These are phyloP conservation scores for Agonopterix subpropinquella DNA, from an alignment of 2,888 invertebrate genomes.

Conservation along the genomic window DNA sequence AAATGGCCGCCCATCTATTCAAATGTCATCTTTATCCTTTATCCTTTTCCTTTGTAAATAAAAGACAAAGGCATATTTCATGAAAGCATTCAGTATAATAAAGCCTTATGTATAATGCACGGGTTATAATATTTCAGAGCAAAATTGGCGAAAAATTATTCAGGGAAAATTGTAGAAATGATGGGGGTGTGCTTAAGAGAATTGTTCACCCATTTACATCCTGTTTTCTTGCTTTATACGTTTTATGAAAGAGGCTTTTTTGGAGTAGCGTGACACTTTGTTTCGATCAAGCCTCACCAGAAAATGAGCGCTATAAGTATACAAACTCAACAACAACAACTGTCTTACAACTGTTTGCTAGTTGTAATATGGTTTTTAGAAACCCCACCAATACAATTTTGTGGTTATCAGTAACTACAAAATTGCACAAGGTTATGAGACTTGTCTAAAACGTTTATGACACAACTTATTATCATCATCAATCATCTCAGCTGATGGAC, in stretches of 20 bases:
- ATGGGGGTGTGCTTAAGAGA: background rate
- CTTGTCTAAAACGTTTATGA: too few relatives aligned
- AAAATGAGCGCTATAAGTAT: too few relatives aligned
- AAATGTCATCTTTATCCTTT: constrained; percentile 13
- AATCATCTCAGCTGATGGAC: too few relatives aligned
- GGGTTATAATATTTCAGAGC: constrained; percentile 2
- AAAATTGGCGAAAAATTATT: constrained; percentile 4
- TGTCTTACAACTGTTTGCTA: too few relatives aligned
- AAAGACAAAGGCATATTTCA: constrained; percentile 8
- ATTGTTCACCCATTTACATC: constrained; percentile 1
- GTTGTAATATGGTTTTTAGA: too few relatives aligned
- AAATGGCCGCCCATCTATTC: constrained; percentile 9
- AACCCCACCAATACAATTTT: too few relatives aligned
- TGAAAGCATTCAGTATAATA: constrained; percentile 1
- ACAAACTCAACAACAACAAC: too few relatives aligned
- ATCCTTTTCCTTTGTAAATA: constrained; percentile 10
- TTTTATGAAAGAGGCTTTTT: background rate
- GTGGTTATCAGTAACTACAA: too few relatives aligned
- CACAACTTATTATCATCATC: too few relatives aligned
- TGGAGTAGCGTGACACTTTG: too few relatives aligned
- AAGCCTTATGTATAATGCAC: background rate
- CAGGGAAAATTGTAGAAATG: constrained; percentile 3
- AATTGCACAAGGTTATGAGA: too few relatives aligned
- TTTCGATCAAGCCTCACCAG: too few relatives aligned
- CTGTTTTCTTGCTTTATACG: background rate